Conservation (phyloP, 2,797 vertebrate genomes). For the Masticophis lateralis region DNA sequence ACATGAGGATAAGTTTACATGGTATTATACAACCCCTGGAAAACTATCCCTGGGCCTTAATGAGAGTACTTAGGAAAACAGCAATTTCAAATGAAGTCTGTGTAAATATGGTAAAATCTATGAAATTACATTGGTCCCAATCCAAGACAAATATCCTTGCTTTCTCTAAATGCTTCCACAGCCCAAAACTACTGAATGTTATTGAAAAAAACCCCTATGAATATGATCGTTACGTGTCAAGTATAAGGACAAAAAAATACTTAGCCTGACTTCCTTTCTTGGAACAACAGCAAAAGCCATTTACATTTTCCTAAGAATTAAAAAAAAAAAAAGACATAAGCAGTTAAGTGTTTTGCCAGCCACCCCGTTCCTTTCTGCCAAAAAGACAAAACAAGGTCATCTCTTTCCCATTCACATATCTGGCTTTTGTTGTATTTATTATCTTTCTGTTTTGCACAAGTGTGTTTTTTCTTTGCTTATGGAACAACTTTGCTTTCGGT, state of each 20-base stretch:
- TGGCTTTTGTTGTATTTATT: background rate
- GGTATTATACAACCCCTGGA: background rate
- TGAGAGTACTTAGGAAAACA: background rate
- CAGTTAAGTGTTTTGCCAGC: background rate
- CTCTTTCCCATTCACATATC: background rate
- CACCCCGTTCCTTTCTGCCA: background rate
- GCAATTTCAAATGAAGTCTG: background rate
- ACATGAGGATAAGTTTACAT: background rate
- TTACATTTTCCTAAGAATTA: background rate
- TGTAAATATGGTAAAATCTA: background rate
- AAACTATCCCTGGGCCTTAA: background rate
- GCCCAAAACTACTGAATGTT: background rate
- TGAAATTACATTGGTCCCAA: background rate
- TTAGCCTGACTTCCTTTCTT: slow-evolving; percentile 13
- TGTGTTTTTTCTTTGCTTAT: background rate
- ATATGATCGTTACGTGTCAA: background rate
- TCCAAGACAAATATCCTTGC: background rate
- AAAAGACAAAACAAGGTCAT: background rate
- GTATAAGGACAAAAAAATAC: slow-evolving; percentile 2
- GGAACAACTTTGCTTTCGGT: background rate
- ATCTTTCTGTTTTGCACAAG: background rate
- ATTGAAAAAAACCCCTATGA: background rate
- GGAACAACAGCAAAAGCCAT: slow-evolving; percentile 1
- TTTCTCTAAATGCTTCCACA: background rate
- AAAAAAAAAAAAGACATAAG: background rate